These are phyloP conservation scores for Tyria jacobaeae DNA, from an alignment of 2,888 invertebrate genomes.

Conservation along the genomic window DNA sequence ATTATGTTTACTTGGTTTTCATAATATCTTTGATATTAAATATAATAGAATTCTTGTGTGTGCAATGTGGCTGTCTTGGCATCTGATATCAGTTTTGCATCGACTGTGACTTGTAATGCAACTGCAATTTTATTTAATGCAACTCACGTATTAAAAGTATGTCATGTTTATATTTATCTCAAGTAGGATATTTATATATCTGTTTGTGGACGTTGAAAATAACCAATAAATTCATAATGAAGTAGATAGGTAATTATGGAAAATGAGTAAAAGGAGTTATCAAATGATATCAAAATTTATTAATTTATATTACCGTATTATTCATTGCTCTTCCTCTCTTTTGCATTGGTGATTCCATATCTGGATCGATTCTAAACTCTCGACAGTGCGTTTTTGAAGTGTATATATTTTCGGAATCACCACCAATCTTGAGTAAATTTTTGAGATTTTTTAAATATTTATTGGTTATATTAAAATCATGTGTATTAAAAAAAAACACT, in stretches of 20 bases:
- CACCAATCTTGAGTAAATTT: background rate
- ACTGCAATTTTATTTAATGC: background rate
- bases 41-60: background rate
- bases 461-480: background rate
- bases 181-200: background rate
- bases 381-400: background rate
- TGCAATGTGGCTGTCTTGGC: background rate
- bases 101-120: background rate
- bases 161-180: no score
- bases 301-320: background rate
- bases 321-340: no score
- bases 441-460: background rate
- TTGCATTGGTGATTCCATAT: background rate
- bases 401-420: background rate
- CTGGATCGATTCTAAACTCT: background rate
- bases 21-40: background rate
- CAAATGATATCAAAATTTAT: background rate
- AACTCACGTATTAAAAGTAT: background rate
- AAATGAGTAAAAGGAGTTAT: background rate
- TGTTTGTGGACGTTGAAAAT: background rate
- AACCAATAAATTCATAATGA: background rate
- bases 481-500: background rate
- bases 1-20: background rate
- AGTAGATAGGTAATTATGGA: background rate
- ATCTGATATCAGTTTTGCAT: no score